These are phyloP conservation scores for Dryomyza anilis DNA, from an alignment of 2,888 invertebrate genomes.

Conservation along the genomic window DNA sequence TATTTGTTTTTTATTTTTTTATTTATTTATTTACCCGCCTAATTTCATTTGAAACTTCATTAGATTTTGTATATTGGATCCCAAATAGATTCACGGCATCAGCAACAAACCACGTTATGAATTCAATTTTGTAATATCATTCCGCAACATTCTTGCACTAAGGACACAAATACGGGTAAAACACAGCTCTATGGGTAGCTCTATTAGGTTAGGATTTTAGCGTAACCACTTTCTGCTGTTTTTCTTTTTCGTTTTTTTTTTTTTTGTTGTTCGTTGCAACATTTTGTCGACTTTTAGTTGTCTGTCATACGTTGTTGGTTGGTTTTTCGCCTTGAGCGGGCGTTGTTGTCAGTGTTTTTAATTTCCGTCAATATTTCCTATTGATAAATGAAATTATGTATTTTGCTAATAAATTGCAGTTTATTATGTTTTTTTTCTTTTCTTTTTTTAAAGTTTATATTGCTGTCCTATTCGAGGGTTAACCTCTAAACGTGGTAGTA, in stretches of 20 bases:
- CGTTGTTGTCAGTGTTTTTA: constrained; percentile 45
- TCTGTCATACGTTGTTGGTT: too few relatives aligned
- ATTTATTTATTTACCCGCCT: constrained; percentile 4
- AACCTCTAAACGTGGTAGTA: too few relatives aligned
- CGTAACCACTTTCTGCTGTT: constrained; percentile 17
- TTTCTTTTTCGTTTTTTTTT: not conserved
- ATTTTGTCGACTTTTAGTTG: not conserved
- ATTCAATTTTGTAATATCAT: not conserved
- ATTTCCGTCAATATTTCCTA: constrained; percentile 59
- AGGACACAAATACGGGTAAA: too few relatives aligned
- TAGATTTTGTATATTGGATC: constrained; percentile 27
- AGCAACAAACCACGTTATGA: constrained; percentile 18
- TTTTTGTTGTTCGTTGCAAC: constrained; percentile 11
- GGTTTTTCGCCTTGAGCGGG: not conserved
- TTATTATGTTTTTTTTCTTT: constrained; percentile 28
- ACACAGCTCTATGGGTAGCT: not conserved
- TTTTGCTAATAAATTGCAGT: constrained; percentile 29
- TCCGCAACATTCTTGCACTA: not conserved
- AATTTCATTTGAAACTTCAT: constrained; percentile 30
- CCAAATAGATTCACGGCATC: constrained; percentile 25
- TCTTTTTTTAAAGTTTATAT: too few relatives aligned
- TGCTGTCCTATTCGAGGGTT: not conserved
- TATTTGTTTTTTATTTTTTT: not conserved
- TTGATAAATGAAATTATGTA: constrained; percentile 41
- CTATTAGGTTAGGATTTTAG: constrained; percentile 31